phyloP scores from a whole-genome alignment of 2,888 invertebrate species.

The Callyntrura guangdongensis region DNA sequence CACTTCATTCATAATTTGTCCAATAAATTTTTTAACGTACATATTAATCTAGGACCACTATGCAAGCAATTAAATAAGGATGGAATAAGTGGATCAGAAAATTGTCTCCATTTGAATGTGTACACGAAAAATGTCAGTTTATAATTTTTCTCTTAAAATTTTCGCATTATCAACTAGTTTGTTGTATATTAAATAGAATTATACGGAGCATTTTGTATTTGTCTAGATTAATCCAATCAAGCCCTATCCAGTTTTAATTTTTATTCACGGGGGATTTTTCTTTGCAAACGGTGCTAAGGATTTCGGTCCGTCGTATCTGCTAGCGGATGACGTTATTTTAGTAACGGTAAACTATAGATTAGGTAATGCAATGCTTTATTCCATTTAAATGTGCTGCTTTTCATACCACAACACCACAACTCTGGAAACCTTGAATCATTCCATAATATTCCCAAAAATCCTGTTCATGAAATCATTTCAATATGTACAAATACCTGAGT shows the following conservation, averaged over 20 bases:
- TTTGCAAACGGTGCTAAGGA: conserved; percentile 69
- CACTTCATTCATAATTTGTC: no score
- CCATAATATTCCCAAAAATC: no score
- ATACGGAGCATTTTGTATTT: not conserved
- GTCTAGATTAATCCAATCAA: conserved; percentile 14
- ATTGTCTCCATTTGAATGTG: conserved; percentile 50
- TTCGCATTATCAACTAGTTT: not conserved
- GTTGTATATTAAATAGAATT: not conserved
- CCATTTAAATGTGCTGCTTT: no score
- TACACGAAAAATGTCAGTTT: conserved; percentile 50
- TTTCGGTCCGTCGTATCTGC: conserved; percentile 80
- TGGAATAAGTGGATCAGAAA: conserved; percentile 66
- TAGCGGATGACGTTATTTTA: conserved; percentile 77
- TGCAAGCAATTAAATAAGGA: conserved; percentile 62
- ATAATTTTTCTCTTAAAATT: not conserved
- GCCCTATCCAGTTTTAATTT: conserved; percentile 77
- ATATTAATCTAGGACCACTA: conserved; percentile 36
- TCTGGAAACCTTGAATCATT: no score
- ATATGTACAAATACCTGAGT: no score
- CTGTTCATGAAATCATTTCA: no score
- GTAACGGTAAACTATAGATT: conserved; percentile 79
- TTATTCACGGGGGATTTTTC: conserved; percentile 81
- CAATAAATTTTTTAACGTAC: no score
- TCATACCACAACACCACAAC: no score
- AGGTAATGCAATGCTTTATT: no score